These are phyloP conservation scores for Frankliniella fusca DNA, from an alignment of 2,888 invertebrate species.

Conservation along the genomic window DNA sequence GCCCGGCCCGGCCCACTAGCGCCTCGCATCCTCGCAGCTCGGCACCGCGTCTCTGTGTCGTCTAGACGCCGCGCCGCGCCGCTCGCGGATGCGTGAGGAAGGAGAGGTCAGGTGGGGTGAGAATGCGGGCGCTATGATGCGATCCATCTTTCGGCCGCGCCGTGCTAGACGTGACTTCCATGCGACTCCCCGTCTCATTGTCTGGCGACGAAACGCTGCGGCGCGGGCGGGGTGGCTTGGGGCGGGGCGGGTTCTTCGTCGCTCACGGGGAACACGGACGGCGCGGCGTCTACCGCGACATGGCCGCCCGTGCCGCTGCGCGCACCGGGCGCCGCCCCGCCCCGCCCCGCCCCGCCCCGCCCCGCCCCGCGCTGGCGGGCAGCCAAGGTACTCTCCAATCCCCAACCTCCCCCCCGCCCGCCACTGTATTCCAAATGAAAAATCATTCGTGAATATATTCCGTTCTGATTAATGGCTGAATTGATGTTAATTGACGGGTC, in stretches of 20 bases:
- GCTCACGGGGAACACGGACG: background rate
- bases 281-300: background rate
- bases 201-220: background rate
- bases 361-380: background rate
- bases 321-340: background rate
- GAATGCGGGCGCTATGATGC: too few relatives aligned
- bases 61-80: too few relatives aligned
- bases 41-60: too few relatives aligned
- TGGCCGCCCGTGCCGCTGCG: background rate
- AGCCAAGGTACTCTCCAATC: background rate
- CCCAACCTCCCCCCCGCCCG: background rate
- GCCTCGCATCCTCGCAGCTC: too few relatives aligned
- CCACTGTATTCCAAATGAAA: background rate
- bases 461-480: background rate
- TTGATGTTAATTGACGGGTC: conserved; percentile 1
- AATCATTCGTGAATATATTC: background rate
- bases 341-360: background rate
- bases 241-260: background rate
- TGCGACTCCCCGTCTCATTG: too few relatives aligned
- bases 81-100: too few relatives aligned
- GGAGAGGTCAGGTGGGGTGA: too few relatives aligned
- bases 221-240: background rate
- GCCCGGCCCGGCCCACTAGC: too few relatives aligned
- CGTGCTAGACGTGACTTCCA: too few relatives aligned
- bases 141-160: too few relatives aligned